phyloP scores from a whole-genome alignment of 2,113 vertebrate genomes.

The Zosterops japonicus region DNA sequence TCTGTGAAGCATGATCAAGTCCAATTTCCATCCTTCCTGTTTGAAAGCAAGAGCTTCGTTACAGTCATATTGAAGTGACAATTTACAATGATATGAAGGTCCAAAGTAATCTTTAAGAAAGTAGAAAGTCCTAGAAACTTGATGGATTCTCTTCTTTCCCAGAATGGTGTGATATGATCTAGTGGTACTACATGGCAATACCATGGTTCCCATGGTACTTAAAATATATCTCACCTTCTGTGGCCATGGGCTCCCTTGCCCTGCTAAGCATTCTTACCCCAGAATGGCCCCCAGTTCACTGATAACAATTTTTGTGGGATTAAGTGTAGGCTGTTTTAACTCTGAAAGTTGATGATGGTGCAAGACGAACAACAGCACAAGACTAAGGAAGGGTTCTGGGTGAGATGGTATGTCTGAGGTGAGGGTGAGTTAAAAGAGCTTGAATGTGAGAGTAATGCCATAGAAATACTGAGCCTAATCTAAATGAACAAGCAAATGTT shows the following conservation, averaged over 20 bases:
- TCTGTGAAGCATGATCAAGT: background rate
- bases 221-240: background rate
- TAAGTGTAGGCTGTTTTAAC: background rate
- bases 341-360: background rate
- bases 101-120: background rate
- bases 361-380: background rate
- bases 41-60: background rate
- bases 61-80: background rate
- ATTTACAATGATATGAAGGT: background rate
- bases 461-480: background rate
- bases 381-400: background rate
- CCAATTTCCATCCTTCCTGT: background rate
- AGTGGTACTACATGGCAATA: background rate
- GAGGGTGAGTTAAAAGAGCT: background rate
- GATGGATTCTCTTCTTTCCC: background rate
- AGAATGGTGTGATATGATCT: background rate
- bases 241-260: background rate
- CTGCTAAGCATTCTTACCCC: background rate
- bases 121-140: background rate
- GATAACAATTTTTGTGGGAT: background rate
- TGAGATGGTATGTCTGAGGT: background rate
- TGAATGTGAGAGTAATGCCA: accelerated
- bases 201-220: background rate
- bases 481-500: background rate
- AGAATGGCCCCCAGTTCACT: background rate